Evolutionary conservation across 2,797 vertebrate species (phyloP).

Genomic region (Acanthiza pusilla): DNA sequence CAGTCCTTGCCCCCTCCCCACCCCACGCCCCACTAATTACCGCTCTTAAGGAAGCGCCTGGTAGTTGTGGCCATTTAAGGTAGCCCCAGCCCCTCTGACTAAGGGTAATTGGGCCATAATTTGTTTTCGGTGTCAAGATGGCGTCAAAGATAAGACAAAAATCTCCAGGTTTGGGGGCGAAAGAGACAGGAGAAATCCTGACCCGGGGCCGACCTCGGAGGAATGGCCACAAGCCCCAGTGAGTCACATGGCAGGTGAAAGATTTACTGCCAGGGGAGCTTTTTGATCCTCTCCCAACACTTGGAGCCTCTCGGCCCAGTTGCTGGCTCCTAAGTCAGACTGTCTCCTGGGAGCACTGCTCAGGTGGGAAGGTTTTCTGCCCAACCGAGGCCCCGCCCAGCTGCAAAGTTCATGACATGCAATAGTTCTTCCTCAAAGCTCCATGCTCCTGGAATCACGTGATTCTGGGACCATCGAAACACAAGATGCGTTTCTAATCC

Average conservation of each 20-base stretch:
- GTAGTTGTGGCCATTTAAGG: conserved; percentile 42
- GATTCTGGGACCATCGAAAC: not conserved
- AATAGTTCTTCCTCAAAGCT: not conserved
- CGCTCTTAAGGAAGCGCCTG: conserved; percentile 25
- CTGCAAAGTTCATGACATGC: not conserved
- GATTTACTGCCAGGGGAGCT: conserved; percentile 63
- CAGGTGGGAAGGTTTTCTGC: conserved; percentile 25
- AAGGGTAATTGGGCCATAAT: conserved; percentile 66
- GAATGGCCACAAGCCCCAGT: conserved; percentile 60
- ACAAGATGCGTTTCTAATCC: not conserved
- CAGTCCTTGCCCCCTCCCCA: not conserved
- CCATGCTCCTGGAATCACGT: not conserved
- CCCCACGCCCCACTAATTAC: not conserved
- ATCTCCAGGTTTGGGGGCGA: conserved; percentile 62
- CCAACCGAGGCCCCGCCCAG: not conserved
- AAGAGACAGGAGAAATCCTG: conserved; percentile 71
- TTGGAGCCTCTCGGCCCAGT: conserved; percentile 5
- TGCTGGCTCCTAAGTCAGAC: conserved; percentile 9
- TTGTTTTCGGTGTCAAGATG: conserved; percentile 74
- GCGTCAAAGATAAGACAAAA: conserved; percentile 72
- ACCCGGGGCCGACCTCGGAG: conserved; percentile 63
- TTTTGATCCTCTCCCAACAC: conserved; percentile 65
- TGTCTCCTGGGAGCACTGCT: not conserved
- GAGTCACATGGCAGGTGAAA: conserved; percentile 65
- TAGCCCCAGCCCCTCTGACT: conserved; percentile 1